Percentiles rank a stretch among this genome's conserved stretches.
Evolutionary conservation across 2,113 vertebrate species (phyloP).

Genomic region (Trogon melanurus): DNA sequence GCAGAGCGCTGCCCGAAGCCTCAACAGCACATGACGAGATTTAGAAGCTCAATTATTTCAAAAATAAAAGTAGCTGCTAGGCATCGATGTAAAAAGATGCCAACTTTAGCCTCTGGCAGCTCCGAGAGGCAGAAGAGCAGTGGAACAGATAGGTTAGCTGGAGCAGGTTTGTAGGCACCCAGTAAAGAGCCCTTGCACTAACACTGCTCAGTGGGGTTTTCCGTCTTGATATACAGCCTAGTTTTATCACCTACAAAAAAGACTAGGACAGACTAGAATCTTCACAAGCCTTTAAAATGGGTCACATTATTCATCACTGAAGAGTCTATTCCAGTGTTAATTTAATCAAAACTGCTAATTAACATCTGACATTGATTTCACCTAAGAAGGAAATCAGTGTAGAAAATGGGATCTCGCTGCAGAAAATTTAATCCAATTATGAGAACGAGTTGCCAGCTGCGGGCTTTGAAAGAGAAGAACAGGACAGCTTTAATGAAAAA

Average conservation of each 20-base stretch:
- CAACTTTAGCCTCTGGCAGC: not conserved
- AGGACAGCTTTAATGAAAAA: not conserved
- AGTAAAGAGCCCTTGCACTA: not conserved
- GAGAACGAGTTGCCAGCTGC: slow-evolving; percentile 6
- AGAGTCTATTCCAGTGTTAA: slow-evolving; percentile 52
- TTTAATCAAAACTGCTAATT: slow-evolving; percentile 77
- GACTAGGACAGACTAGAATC: slow-evolving; percentile 37
- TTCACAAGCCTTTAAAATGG: slow-evolving; percentile 70
- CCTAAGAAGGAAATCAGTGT: slow-evolving; percentile 42
- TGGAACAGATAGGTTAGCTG: not conserved
- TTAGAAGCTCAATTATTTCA: not conserved
- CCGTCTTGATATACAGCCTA: slow-evolving; percentile 49
- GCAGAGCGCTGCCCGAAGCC: not conserved
- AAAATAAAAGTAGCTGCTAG: not conserved
- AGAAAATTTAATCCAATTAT: slow-evolving; percentile 37
- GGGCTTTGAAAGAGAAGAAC: not conserved
- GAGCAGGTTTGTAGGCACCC: not conserved
- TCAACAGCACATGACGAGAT: accelerated
- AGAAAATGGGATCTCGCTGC: slow-evolving; percentile 40
- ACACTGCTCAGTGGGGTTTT: not conserved
- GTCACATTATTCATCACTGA: slow-evolving; percentile 70
- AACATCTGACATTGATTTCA: slow-evolving; percentile 69
- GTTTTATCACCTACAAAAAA: slow-evolving; percentile 62
- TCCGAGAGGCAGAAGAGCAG: not conserved
- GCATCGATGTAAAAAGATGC: not conserved